phyloP scores from a whole-genome alignment of 1,140 invertebrate species.

The Drosophila navojoa region DNA sequence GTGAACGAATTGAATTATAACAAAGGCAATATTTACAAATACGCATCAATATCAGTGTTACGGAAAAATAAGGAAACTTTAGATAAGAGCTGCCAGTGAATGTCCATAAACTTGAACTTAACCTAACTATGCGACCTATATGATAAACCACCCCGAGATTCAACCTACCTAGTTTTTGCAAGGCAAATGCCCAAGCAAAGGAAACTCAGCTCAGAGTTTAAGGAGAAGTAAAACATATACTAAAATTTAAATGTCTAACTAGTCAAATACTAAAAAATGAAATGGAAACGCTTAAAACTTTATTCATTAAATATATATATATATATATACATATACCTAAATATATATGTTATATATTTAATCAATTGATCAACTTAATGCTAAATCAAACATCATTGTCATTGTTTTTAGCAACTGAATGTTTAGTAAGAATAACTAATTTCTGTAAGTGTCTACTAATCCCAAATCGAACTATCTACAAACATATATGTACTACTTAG shows the following conservation, averaged over 20 bases:
- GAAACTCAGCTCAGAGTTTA: constrained; percentile 18
- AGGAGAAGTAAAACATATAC: constrained; percentile 37
- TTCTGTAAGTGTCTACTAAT: constrained; percentile 52
- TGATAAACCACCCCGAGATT: constrained; percentile 67
- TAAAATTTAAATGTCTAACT: constrained; percentile 73
- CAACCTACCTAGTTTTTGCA: constrained; percentile 51
- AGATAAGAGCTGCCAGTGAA: neutral
- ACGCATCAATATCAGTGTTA: constrained; percentile 18
- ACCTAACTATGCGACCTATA: constrained; percentile 60
- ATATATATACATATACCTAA: neutral
- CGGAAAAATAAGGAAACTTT: neutral
- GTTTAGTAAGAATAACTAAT: constrained; percentile 50
- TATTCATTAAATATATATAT: constrained; percentile 21
- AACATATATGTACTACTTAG: constrained; percentile 5
- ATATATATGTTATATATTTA: constrained; percentile 18
- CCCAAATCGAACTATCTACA: constrained; percentile 16
- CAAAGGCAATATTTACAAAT: constrained; percentile 27
- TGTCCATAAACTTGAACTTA: constrained; percentile 22
- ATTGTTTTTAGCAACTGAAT: constrained; percentile 65
- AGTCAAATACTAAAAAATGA: constrained; percentile 67
- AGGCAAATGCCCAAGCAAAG: constrained; percentile 68
- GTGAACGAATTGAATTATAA: constrained; percentile 11
- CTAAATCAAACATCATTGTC: constrained; percentile 18
- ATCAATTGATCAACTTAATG: constrained; percentile 21
- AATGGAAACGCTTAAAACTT: constrained; percentile 73